Percentiles rank a stretch among this genome's conserved stretches.
Evolutionary conservation across 1,140 invertebrate species (phyloP).

Genomic region (Micrasema minimum): DNA sequence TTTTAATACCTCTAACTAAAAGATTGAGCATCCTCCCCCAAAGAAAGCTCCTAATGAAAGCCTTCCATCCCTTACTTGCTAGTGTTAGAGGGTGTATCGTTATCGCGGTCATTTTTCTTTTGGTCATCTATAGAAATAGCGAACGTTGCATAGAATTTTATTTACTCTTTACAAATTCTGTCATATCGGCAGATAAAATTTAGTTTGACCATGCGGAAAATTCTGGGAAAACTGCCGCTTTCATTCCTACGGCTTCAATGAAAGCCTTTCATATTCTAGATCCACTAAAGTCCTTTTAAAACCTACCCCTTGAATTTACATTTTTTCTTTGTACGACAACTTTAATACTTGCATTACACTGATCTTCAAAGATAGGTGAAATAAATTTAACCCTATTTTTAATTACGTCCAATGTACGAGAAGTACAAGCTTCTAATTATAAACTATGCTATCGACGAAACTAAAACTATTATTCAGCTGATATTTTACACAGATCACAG

Average conservation of each 20-base stretch:
- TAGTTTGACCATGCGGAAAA: constrained; percentile 40
- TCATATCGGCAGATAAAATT: constrained; percentile 46
- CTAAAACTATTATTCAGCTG: too few relatives aligned
- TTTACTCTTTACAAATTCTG: constrained; percentile 51
- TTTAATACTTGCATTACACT: too few relatives aligned
- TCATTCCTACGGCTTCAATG: constrained; percentile 13
- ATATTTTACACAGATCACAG: too few relatives aligned
- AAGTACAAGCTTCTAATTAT: too few relatives aligned
- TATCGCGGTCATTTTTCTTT: constrained; percentile 37
- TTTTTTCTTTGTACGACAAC: too few relatives aligned
- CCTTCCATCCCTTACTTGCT: constrained; percentile 10
- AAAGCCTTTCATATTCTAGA: constrained; percentile 5
- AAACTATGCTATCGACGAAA: too few relatives aligned
- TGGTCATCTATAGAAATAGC: constrained; percentile 19
- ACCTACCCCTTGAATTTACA: too few relatives aligned
- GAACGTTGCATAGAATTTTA: constrained; percentile 44
- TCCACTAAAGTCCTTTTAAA: constrained; percentile 3
- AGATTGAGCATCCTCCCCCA: constrained; percentile 10
- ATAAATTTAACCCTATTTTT: too few relatives aligned
- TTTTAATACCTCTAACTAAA: too few relatives aligned
- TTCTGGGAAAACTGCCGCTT: constrained; percentile 17
- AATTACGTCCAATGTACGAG: too few relatives aligned
- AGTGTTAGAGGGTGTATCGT: constrained; percentile 17
- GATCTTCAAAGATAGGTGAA: too few relatives aligned
- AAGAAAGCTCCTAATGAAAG: constrained; percentile 13